Evolutionary conservation across 1,140 invertebrate genomes (phyloP).

Genomic region (Propsilocerus akamusi): DNA sequence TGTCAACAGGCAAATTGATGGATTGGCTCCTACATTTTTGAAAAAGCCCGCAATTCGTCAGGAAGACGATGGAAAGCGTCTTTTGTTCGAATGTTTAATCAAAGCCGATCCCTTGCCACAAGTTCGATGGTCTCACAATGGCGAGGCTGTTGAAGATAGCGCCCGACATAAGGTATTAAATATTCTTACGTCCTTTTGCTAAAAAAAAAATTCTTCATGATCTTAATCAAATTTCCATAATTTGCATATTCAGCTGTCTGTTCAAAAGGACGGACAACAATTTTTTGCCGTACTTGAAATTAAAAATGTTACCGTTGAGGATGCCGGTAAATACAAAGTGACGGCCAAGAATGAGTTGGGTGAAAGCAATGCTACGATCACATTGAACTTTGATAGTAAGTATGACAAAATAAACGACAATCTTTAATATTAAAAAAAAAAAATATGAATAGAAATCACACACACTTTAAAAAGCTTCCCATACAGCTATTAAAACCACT

Average conservation of each 20-base stretch:
- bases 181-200: constrained; percentile 6
- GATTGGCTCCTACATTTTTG: constrained; percentile 89
- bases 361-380: constrained; percentile 90
- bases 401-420: too few relatives aligned
- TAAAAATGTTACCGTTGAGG: constrained; percentile 85
- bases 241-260: constrained; percentile 44
- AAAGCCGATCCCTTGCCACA: constrained; percentile 82
- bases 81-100: constrained; percentile 91
- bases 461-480: too few relatives aligned
- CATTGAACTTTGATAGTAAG: constrained; percentile 96
- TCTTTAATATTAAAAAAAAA: too few relatives aligned
- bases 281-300: constrained; percentile 86
- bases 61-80: constrained; percentile 87
- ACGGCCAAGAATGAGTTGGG: constrained; percentile 91
- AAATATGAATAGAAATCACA: too few relatives aligned
- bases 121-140: constrained; percentile 84
- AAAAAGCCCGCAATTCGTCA: constrained; percentile 94
- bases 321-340: constrained; percentile 93
- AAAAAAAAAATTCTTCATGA: constrained; percentile 4
- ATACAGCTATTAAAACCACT: too few relatives aligned
- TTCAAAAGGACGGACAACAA: constrained; percentile 80
- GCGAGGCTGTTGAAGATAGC: constrained; percentile 51
- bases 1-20: constrained; percentile 81
- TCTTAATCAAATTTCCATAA: constrained; percentile 3
- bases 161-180: constrained; percentile 58